Evolutionary conservation across 1,140 invertebrate species (phyloP).

Genomic region (Solen grandis): DNA sequence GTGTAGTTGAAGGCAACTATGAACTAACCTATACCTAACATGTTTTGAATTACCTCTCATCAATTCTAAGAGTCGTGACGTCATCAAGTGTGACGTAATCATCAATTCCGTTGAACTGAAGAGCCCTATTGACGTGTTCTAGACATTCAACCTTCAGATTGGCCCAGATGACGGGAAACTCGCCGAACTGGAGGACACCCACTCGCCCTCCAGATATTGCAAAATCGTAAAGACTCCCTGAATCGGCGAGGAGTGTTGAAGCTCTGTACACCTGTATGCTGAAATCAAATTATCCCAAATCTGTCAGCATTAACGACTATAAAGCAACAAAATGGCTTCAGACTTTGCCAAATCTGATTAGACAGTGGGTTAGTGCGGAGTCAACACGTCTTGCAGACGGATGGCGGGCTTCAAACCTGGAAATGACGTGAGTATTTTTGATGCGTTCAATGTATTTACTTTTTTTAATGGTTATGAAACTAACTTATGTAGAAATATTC

Average conservation of each 20-base stretch:
- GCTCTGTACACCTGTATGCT: slow-evolving; percentile 59
- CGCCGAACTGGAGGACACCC: slow-evolving; percentile 65
- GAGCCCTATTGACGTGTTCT: slow-evolving; percentile 55
- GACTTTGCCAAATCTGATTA: not conserved
- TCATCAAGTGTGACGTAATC: slow-evolving; percentile 42
- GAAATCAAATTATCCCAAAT: not conserved
- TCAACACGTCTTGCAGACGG: not conserved
- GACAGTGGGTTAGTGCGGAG: not conserved
- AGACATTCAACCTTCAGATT: slow-evolving; percentile 56
- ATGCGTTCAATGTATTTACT: no score
- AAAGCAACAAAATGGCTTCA: not conserved
- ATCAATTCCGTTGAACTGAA: slow-evolving; percentile 52
- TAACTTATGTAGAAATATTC: no score
- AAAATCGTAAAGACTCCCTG: slow-evolving; percentile 62
- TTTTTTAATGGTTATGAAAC: no score
- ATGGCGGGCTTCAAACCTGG: no score
- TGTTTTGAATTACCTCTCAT: slow-evolving; percentile 50
- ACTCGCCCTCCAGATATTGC: slow-evolving; percentile 65
- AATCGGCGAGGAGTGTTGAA: slow-evolving; percentile 61
- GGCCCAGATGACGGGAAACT: slow-evolving; percentile 57
- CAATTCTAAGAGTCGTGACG: slow-evolving; percentile 19
- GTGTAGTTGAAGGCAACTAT: no score
- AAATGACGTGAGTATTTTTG: no score
- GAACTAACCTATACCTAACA: no score
- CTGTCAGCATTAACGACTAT: not conserved